Conservation (phyloP, 2,888 invertebrate species). For the Copidosoma aretas region DNA sequence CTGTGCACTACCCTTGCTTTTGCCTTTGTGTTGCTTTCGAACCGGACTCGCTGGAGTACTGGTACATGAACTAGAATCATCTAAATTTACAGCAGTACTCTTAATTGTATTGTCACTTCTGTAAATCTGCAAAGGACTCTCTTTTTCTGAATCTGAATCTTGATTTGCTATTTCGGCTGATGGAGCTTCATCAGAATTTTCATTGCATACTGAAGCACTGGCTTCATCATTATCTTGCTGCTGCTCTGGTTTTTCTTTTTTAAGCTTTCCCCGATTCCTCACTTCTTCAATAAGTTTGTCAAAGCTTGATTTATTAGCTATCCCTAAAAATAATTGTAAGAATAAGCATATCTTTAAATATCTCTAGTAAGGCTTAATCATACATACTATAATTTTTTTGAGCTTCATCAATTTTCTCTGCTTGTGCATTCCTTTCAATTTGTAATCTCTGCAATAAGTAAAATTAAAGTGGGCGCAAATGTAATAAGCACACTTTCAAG, state of each 20-base stretch:
- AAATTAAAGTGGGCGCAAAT: slow-evolving; percentile 6
- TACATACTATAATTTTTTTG: slow-evolving; percentile 61
- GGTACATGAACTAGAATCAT: slow-evolving; percentile 17
- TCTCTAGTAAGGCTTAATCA: no score
- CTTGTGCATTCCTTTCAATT: slow-evolving; percentile 57
- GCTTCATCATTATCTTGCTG: background rate
- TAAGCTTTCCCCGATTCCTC: slow-evolving; percentile 46
- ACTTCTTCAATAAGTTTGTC: slow-evolving; percentile 56
- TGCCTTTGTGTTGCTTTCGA: slow-evolving; percentile 15
- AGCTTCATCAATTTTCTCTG: slow-evolving; percentile 59
- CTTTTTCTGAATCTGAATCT: slow-evolving; percentile 46
- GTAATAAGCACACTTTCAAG: background rate
- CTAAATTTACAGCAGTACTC: slow-evolving; percentile 41
- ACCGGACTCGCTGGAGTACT: slow-evolving; percentile 24
- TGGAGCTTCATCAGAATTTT: slow-evolving; percentile 12
- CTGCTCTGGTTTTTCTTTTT: slow-evolving; percentile 8
- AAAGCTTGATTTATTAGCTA: slow-evolving; percentile 57
- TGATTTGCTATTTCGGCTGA: slow-evolving; percentile 39
- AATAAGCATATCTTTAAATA: slow-evolving; percentile 5
- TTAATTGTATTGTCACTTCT: slow-evolving; percentile 45
- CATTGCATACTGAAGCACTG: slow-evolving; percentile 14
- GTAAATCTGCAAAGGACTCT: slow-evolving; percentile 52
- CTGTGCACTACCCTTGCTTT: background rate
- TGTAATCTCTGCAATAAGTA: slow-evolving; percentile 50
- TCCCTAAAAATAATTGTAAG: slow-evolving; percentile 49